A percentile compares a stretch with the other conserved stretches of the same genome.
phyloP scores from a whole-genome alignment of 2,888 invertebrate species.

The Oligia latruncula region DNA sequence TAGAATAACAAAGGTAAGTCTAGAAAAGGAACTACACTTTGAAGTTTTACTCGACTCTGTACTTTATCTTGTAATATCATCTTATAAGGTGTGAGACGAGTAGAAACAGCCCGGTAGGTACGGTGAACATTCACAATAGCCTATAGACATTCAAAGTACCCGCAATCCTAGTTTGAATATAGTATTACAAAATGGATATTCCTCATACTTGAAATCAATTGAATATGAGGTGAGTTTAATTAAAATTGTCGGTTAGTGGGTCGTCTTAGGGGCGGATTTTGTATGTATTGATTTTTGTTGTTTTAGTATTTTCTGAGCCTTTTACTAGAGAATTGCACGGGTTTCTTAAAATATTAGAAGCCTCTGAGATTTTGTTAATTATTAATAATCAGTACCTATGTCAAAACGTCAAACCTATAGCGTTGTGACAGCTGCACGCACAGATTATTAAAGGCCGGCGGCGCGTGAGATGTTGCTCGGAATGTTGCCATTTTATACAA shows the following conservation, averaged over 20 bases:
- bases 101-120: conserved; percentile 1
- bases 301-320: background rate
- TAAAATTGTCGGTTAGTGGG: background rate
- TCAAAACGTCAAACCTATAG: background rate
- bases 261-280: too few relatives aligned
- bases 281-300: background rate
- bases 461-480: background rate
- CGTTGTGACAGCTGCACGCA: background rate
- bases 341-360: too few relatives aligned
- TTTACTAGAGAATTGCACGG: background rate
- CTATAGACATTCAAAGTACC: conserved; percentile 36
- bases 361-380: background rate
- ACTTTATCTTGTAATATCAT: conserved; percentile 35
- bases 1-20: conserved; percentile 25
- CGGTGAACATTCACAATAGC: conserved; percentile 35
- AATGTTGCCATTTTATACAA: background rate
- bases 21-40: conserved; percentile 23
- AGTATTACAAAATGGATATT: conserved; percentile 12
- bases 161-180: conserved; percentile 22
- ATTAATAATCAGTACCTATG: background rate
- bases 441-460: background rate
- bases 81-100: conserved; percentile 38
- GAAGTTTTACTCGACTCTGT: conserved; percentile 35
- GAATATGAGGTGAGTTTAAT: conserved; percentile 1
- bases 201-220: background rate